Conservation (phyloP, 2,113 vertebrate species). For the Corythaeola cristata region DNA sequence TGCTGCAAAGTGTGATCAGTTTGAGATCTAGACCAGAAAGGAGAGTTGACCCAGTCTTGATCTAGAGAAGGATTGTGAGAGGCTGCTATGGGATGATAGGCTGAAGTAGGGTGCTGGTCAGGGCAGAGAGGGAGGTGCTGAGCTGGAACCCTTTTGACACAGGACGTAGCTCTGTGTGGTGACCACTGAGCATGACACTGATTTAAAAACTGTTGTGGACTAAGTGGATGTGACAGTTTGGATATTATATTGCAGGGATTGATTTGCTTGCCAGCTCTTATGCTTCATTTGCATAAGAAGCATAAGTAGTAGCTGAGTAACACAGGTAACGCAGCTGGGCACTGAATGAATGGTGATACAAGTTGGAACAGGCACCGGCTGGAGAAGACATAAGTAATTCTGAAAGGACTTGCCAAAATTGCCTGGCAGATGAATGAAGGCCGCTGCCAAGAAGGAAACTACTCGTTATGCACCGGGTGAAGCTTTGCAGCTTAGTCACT, state of each 20-base stretch:
- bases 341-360: background rate
- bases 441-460: background rate
- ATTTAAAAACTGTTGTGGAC: background rate
- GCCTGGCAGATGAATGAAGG: background rate
- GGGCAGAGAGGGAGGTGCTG: background rate
- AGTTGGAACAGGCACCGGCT: background rate
- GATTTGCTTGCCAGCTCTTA: background rate
- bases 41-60: background rate
- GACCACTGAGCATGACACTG: background rate
- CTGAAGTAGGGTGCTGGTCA: background rate
- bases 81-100: background rate
- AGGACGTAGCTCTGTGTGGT: background rate
- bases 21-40: background rate
- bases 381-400: background rate
- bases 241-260: background rate
- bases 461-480: background rate
- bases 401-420: background rate
- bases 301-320: background rate
- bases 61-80: background rate
- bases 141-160: background rate
- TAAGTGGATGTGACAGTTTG: fast-evolving
- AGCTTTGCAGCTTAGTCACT: background rate
- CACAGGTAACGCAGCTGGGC: background rate
- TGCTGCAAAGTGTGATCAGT: background rate
- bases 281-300: background rate